These are phyloP conservation scores for Anastrepha ludens DNA, from an alignment of 1,140 invertebrate genomes.

Conservation along the genomic window DNA sequence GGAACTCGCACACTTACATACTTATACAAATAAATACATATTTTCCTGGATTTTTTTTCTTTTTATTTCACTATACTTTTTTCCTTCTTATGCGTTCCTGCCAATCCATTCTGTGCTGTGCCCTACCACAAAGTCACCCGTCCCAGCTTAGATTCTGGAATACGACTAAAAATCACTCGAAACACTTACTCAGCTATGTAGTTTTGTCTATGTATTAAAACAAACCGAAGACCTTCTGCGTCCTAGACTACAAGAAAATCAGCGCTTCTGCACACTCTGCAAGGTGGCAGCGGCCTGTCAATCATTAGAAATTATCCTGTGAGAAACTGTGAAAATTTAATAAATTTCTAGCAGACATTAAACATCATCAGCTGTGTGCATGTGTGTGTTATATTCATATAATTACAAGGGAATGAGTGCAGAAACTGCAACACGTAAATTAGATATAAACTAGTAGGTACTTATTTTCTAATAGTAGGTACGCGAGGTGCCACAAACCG, in stretches of 20 bases:
- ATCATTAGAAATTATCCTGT: conserved; percentile 1
- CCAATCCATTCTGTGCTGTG: too few relatives aligned
- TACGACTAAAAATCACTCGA: neutral
- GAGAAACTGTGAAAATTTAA: conserved; percentile 34
- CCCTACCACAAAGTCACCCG: too few relatives aligned
- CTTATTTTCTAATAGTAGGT: neutral
- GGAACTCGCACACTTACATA: neutral
- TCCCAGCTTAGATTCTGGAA: neutral
- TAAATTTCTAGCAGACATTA: conserved; percentile 1
- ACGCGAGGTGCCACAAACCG: neutral
- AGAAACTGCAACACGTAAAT: neutral
- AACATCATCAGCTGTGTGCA: neutral
- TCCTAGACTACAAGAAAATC: neutral
- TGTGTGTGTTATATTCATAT: neutral
- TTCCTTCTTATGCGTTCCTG: too few relatives aligned
- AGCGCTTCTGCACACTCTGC: neutral
- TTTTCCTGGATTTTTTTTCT: too few relatives aligned
- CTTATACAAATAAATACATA: neutral
- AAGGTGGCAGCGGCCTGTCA: neutral
- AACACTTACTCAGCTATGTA: neutral
- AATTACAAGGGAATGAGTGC: neutral
- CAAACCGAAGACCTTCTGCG: neutral
- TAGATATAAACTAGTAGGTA: neutral
- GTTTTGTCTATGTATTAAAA: neutral
- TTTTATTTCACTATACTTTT: too few relatives aligned